Evolutionary conservation across 2,888 invertebrate species (phyloP), one percentile per base, ranked within the genome.

Genomic region (Euproctis similis): DNA sequence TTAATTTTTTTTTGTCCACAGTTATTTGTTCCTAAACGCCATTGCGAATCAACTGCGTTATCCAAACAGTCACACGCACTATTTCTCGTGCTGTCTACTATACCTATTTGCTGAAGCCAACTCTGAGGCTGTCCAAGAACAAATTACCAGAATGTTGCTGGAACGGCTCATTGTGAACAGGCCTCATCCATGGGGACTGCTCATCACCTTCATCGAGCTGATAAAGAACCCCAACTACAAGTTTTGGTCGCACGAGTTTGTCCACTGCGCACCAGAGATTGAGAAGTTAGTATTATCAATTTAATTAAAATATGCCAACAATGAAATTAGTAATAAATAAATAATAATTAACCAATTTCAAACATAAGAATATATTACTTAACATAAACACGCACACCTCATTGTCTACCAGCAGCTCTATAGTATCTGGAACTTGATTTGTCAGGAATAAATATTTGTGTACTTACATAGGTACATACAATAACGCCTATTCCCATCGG

Each of bases 61-160:
- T 80, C 99, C 99, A 7, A 99, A 99, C 81, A 98, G 97, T 63
- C 99, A 99, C 82, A 99, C 99, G 10, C 98, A 99, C 85, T 99
- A 99, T 86, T 99, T 99, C 87, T 98, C 98, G 61, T 98, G 98
- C 72, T 95, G 97, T 18, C 88, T 99, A 28, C 87, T 99, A 41
- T 98, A 98, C 74, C 86, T 99, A 52, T 99, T 99, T 80, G 95
- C 95, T 24, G 98, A 98, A 73, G 97, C 98, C 4, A 97, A 98
- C 65, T 93, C 95, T 0, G 97, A 98, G 75, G 96, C 96, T 4
- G 96, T 99, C 37, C 98, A 99, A 54, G 99, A 99, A 74, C 98
- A 98, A 73, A 98, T 98, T 29, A 98, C 97, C 0, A 86, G 98
- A 59, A 98, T 98, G 52, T 86, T 99, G 30, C 87, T 99, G 34